Evolutionary conservation across 2,113 vertebrate species (phyloP).

Genomic region (Leptodactylus fuscus): DNA sequence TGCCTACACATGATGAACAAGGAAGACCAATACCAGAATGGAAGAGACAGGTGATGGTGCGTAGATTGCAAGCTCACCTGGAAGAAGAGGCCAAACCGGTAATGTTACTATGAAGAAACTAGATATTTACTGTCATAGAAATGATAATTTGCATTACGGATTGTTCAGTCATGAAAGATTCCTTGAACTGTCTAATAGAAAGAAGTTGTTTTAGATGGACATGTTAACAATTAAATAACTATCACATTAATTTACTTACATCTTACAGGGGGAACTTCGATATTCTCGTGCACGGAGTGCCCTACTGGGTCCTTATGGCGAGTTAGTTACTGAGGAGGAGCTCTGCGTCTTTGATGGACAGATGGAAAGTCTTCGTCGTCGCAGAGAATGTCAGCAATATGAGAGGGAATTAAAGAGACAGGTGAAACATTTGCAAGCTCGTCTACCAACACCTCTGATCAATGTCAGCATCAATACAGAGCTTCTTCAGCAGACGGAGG

Average conservation of each 20-base stretch:
- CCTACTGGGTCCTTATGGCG: constrained; percentile 92
- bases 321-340: constrained; percentile 91
- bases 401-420: constrained; percentile 84
- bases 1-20: constrained; percentile 88
- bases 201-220: neutral
- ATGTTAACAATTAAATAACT: neutral
- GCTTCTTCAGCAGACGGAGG: constrained; percentile 71
- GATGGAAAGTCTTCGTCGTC: constrained; percentile 83
- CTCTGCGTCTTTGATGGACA: constrained; percentile 88
- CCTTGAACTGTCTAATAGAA: neutral
- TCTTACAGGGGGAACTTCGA: constrained; percentile 81
- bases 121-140: neutral
- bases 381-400: constrained; percentile 82
- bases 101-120: constrained; percentile 14
- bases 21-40: constrained; percentile 90
- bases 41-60: constrained; percentile 97
- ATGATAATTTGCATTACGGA: too few species aligned
- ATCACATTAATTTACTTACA: neutral
- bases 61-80: constrained; percentile 85
- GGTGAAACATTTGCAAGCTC: constrained; percentile 83
- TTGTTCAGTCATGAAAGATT: neutral
- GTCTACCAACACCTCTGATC: constrained; percentile 87
- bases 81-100: constrained; percentile 78
- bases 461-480: constrained; percentile 86
- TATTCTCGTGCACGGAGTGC: constrained; percentile 88